These are phyloP conservation scores for Pollimyrus isidori DNA, from an alignment of 2,113 vertebrate species.

Conservation along the genomic window DNA sequence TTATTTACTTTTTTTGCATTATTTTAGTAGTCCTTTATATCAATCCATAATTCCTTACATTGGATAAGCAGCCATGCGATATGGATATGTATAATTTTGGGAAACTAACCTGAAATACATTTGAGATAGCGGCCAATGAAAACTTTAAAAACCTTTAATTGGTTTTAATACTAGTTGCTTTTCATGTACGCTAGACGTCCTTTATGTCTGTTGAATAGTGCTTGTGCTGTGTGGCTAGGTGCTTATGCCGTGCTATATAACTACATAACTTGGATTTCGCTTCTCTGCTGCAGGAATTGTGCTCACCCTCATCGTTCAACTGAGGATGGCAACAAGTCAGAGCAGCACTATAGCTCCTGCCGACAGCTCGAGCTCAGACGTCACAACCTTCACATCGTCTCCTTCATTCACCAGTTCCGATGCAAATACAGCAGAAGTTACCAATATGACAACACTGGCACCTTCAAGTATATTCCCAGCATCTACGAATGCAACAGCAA, in stretches of 20 bases:
- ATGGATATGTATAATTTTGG: neutral
- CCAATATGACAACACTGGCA: neutral
- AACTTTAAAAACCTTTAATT: neutral
- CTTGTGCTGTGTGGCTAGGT: neutral
- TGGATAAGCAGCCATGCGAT: neutral
- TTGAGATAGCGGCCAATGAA: neutral
- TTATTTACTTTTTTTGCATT: neutral
- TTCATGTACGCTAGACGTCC: neutral
- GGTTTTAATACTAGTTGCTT: neutral
- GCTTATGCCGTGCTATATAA: neutral
- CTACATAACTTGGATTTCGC: neutral
- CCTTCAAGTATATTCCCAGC: neutral
- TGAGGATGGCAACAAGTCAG: neutral
- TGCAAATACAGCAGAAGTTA: too few species aligned
- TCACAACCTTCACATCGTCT: neutral
- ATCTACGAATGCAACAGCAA: neutral
- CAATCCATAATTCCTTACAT: neutral
- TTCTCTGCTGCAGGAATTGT: neutral
- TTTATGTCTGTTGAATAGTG: neutral
- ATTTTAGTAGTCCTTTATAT: neutral
- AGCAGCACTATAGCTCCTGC: neutral
- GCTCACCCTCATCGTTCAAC: neutral
- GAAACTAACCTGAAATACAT: neutral
- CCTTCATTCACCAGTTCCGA: neutral
- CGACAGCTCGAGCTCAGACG: neutral